Evolutionary conservation across 1,140 invertebrate genomes (phyloP).

Genomic region (Aphaenogaster rudis): DNA sequence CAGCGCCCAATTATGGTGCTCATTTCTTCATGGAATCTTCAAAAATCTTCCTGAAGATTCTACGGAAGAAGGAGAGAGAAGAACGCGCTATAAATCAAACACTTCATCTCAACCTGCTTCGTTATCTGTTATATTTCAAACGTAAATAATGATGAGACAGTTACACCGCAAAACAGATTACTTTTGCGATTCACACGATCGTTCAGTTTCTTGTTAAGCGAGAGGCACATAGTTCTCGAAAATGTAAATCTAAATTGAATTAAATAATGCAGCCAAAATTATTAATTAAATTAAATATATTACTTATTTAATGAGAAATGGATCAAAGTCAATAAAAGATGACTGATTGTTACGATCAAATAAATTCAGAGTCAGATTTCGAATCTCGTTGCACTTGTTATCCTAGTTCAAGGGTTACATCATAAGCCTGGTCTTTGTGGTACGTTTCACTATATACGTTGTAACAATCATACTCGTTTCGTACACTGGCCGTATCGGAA

Average conservation of each 20-base stretch:
- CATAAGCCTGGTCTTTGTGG: neutral
- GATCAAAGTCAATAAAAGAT: neutral
- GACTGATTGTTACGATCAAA: neutral
- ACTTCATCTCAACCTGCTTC: neutral
- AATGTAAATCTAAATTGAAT: neutral
- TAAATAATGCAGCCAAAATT: neutral
- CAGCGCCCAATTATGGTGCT: neutral
- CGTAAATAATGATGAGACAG: neutral
- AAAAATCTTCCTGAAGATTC: neutral
- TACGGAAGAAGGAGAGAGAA: neutral
- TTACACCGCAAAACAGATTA: neutral
- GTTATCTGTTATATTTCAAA: constrained; percentile 9
- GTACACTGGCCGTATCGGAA: neutral
- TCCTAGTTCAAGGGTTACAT: neutral
- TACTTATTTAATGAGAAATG: neutral
- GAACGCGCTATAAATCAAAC: neutral
- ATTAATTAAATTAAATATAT: neutral
- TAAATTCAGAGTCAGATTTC: neutral
- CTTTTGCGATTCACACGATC: neutral
- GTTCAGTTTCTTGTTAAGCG: neutral
- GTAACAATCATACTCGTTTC: neutral
- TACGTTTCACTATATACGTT: neutral
- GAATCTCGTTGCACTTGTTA: constrained; percentile 1
- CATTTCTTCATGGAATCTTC: neutral
- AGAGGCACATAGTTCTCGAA: neutral